Evolutionary conservation across 2,797 vertebrate species (phyloP), one percentile per base, ranked within the genome.

Genomic region (Coregonus ussuriensis): DNA sequence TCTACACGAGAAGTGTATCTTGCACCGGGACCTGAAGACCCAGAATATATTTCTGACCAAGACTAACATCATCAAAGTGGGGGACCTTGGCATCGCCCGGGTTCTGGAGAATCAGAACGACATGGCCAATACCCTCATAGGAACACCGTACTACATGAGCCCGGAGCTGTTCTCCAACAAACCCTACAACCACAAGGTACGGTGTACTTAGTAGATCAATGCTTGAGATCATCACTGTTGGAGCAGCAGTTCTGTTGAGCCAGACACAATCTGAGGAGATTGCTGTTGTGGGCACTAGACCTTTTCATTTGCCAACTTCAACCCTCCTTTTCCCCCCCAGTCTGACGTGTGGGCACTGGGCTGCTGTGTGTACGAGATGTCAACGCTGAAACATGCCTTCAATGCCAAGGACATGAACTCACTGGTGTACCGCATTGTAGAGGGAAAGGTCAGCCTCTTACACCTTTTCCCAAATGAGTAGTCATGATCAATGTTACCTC

Each of bases 331-430:
- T 76, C 11, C 16, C 9, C 88, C 87, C 35, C 87, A 99, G 98
- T 99, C 98, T 54, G 98, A 99, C 79, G 95, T 99, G 1, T 99
- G 98, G 98, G 97, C 98, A 16, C 82, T 99, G 87, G 98, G 98
- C 79, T 99, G 98, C 92, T 99, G 98, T 72, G 97, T 97, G 78
- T 99, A 99, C 85, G 98, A 99, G 90, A 98, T 99, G 95, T 95
- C 97, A 7, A 99, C 98, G 0, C 90, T 99, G 81, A 99, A 97
- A 88, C 98, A 99, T 3, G 98, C 98, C 75, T 99, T 99, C 88
- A 99, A 98, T 75, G 98, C 97, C 72, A 99, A 96, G 88, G 98
- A 99, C 90, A 99, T 99, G 97, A 99, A 99, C 90, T 98, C 98
- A 59, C 94, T 99, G 86, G 97, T 97, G 74, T 99, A 98, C 85